A percentile compares a stretch with the other conserved stretches of the same genome.
phyloP scores from a whole-genome alignment of 2,113 vertebrate genomes.

The Hippocampus mohnikei region DNA sequence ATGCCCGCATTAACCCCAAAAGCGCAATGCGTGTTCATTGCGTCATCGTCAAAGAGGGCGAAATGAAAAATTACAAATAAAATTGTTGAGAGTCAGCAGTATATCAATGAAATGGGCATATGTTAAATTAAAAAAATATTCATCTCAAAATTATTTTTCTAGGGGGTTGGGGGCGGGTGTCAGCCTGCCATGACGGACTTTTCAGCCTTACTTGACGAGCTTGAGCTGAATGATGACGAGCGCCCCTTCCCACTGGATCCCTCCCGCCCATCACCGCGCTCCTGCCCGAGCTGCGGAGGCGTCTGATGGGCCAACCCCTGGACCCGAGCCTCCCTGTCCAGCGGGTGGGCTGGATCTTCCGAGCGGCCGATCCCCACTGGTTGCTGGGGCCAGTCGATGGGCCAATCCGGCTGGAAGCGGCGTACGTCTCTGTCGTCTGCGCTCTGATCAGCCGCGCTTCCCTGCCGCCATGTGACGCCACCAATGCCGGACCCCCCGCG shows the following conservation, averaged over 20 bases:
- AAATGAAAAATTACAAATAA: too few relatives aligned
- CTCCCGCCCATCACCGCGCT: slow-evolving; percentile 51
- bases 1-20: neutral
- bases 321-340: slow-evolving; percentile 25
- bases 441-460: slow-evolving; percentile 47
- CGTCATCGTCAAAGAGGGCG: too few relatives aligned
- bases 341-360: slow-evolving; percentile 27
- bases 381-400: slow-evolving; percentile 17
- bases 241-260: slow-evolving; percentile 7
- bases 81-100: too few relatives aligned
- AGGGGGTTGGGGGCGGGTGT: too few relatives aligned
- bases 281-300: slow-evolving; percentile 29
- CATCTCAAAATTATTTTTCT: too few relatives aligned
- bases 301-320: slow-evolving; percentile 18
- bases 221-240: slow-evolving; percentile 16
- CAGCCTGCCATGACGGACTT: slow-evolving; percentile 35
- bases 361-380: slow-evolving; percentile 32
- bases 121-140: too few relatives aligned
- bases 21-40: too few relatives aligned
- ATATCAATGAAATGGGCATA: too few relatives aligned
- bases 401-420: slow-evolving; percentile 10
- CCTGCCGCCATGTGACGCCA: slow-evolving; percentile 30
- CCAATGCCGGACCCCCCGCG: neutral
- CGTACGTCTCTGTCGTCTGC: slow-evolving; percentile 5
- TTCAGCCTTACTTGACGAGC: slow-evolving; percentile 38